phyloP scores from a whole-genome alignment of 2,797 vertebrate genomes.

The Scleropages formosus region DNA sequence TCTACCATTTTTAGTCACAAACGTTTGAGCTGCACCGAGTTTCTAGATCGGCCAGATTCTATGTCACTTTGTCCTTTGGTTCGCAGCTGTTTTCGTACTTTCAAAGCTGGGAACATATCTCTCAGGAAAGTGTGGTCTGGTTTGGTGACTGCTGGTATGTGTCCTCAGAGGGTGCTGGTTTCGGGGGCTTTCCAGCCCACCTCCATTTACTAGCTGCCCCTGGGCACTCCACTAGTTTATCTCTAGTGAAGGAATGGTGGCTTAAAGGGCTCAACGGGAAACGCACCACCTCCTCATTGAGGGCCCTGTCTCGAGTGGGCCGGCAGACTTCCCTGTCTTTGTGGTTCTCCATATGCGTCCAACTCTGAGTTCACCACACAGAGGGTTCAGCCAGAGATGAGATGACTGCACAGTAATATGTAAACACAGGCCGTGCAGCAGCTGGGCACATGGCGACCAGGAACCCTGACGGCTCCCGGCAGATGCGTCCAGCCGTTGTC shows the following conservation, averaged over 20 bases:
- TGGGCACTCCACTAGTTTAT: conserved; percentile 21
- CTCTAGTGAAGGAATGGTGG: conserved; percentile 25
- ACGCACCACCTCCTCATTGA: conserved; percentile 34
- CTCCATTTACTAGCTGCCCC: conserved; percentile 8
- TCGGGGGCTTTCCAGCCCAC: conserved; percentile 34
- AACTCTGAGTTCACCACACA: neutral
- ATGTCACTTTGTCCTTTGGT: no score
- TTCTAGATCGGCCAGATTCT: no score
- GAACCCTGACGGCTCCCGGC: conserved; percentile 44
- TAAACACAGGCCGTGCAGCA: conserved; percentile 42
- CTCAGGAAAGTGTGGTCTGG: no score
- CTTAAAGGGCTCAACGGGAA: conserved; percentile 12
- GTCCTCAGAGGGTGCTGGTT: conserved; percentile 30
- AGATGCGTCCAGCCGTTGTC: conserved; percentile 38
- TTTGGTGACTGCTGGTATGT: no score
- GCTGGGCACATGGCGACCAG: conserved; percentile 23
- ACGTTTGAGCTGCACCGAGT: no score
- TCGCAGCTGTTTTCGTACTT: no score
- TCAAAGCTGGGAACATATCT: no score
- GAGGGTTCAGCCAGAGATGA: neutral
- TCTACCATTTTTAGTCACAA: no score
- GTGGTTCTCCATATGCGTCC: conserved; percentile 35
- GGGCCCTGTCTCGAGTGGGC: neutral
- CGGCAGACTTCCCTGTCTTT: conserved; percentile 32
- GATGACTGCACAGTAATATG: conserved; percentile 39